Evolutionary conservation across 2,113 vertebrate genomes (phyloP).

Genomic region (Ascaphus truei): DNA sequence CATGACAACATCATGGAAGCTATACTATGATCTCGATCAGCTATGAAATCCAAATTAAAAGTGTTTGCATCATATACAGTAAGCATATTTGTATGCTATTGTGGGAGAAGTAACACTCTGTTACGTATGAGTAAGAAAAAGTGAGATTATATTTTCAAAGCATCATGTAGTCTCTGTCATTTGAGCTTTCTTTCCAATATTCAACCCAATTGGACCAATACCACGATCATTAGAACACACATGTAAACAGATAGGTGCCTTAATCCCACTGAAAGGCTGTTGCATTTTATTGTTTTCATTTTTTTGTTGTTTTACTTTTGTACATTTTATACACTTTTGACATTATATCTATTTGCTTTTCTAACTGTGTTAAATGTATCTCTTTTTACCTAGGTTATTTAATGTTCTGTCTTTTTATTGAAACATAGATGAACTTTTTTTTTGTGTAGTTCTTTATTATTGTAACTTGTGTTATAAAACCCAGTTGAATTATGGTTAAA

Average conservation of each 20-base stretch:
- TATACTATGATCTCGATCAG: not conserved
- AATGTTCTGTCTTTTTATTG: constrained; percentile 70
- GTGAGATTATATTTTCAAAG: constrained; percentile 1
- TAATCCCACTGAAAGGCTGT: constrained; percentile 42
- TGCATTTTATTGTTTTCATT: too few species aligned
- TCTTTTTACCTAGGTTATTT: constrained; percentile 89
- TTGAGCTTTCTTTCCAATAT: constrained; percentile 10
- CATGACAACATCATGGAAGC: constrained; percentile 1
- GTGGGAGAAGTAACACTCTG: not conserved
- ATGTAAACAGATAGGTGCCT: constrained; percentile 52
- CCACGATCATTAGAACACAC: constrained; percentile 30
- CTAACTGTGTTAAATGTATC: constrained; percentile 80
- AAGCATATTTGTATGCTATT: not conserved
- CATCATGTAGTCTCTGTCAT: not conserved
- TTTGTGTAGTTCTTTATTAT: constrained; percentile 63
- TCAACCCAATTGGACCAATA: constrained; percentile 22
- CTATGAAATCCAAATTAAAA: constrained; percentile 9
- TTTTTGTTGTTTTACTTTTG: constrained; percentile 63
- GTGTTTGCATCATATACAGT: constrained; percentile 12
- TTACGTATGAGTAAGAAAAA: constrained; percentile 13
- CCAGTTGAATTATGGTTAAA: constrained; percentile 49
- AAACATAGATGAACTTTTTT: constrained; percentile 63
- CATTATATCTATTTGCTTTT: constrained; percentile 71
- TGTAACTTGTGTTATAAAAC: constrained; percentile 56
- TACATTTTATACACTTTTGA: constrained; percentile 77